Conservation (phyloP, 2,888 invertebrate genomes). For the Dione vanillae region DNA sequence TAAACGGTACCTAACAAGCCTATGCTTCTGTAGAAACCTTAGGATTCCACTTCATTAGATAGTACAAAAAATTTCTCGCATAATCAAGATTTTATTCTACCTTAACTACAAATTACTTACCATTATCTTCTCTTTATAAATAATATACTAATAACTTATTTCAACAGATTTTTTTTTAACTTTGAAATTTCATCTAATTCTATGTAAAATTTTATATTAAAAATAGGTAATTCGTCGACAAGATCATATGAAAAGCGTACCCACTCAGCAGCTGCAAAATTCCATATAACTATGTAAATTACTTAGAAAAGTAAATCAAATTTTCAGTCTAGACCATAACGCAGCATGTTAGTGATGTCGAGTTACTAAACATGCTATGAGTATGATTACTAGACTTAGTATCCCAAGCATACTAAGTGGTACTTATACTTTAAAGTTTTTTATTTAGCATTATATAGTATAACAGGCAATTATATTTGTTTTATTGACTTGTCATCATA, state of each 20-base stretch:
- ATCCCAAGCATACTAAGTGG: not conserved
- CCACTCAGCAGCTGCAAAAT: constrained; percentile 24
- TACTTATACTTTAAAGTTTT: not conserved
- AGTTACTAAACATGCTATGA: not conserved
- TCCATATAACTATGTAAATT: constrained; percentile 43
- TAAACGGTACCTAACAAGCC: constrained; percentile 8
- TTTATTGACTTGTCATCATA: not conserved
- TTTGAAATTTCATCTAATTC: not conserved
- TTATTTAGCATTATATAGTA: not conserved
- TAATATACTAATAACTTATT: not conserved
- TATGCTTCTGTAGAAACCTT: not conserved
- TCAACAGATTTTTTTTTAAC: not conserved
- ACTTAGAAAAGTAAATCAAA: constrained; percentile 46
- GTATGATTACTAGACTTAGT: not conserved
- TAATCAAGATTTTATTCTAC: not conserved
- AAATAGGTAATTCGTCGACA: not conserved
- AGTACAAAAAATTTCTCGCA: not conserved
- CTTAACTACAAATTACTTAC: not conserved
- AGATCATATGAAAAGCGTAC: constrained; percentile 1
- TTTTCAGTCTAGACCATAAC: constrained; percentile 41
- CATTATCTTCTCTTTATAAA: not conserved
- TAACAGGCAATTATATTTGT: not conserved
- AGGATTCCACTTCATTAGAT: not conserved
- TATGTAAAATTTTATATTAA: not conserved
- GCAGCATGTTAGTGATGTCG: constrained; percentile 22